phyloP scores from a whole-genome alignment of 2,797 vertebrate species.

The Notolabrus celidotus region DNA sequence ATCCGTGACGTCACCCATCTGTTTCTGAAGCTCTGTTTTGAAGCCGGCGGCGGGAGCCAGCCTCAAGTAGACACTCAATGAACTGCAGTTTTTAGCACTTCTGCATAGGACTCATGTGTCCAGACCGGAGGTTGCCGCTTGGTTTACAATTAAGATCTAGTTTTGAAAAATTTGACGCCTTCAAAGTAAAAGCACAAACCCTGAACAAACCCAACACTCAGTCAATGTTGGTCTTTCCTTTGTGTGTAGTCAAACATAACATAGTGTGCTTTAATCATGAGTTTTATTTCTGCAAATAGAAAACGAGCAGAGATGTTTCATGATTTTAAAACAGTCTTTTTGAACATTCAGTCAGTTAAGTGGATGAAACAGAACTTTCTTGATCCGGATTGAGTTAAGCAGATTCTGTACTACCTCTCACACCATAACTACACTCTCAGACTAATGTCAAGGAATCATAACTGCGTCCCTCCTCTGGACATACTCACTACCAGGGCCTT shows the following conservation, averaged over 20 bases:
- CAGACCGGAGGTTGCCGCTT: too few species aligned
- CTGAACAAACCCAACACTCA: neutral
- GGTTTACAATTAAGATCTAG: too few species aligned
- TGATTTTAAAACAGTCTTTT: neutral
- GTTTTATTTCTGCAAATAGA: too few species aligned
- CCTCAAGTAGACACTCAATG: too few species aligned
- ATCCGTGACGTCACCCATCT: too few species aligned
- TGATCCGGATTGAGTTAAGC: slow-evolving; percentile 12
- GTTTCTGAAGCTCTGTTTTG: too few species aligned
- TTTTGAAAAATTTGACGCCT: neutral
- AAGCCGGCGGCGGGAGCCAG: too few species aligned
- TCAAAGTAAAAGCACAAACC: slow-evolving; percentile 34
- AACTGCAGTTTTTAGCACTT: too few species aligned
- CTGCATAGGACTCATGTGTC: too few species aligned
- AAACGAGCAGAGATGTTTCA: neutral
- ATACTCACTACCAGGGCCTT: slow-evolving; percentile 15
- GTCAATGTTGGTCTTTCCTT: too few species aligned
- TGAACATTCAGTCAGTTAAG: neutral
- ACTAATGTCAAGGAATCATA: neutral
- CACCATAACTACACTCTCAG: slow-evolving; percentile 5
- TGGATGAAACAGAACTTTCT: slow-evolving; percentile 1
- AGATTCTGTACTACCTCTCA: slow-evolving; percentile 67
- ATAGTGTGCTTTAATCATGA: too few species aligned
- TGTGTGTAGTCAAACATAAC: too few species aligned
- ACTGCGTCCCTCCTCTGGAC: slow-evolving; percentile 4